These are phyloP conservation scores for Batillaria attramentaria DNA, from an alignment of 1,140 invertebrate species.

Conservation along the genomic window DNA sequence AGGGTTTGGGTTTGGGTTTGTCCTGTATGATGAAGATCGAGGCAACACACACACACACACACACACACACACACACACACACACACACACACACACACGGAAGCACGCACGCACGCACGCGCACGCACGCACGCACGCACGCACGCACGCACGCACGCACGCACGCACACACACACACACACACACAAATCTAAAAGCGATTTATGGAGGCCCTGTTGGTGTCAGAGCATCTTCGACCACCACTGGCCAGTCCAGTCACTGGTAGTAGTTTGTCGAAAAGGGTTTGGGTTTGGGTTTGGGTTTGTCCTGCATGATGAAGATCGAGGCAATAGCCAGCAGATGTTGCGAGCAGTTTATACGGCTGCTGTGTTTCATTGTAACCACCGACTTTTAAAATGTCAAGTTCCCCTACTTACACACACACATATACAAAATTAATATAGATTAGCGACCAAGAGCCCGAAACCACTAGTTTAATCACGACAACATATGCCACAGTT, in stretches of 20 bases:
- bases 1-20: not conserved
- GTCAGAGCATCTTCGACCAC: not conserved
- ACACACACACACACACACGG: not conserved
- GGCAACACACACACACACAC: not conserved
- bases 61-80: not conserved
- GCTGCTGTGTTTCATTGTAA: too few species aligned
- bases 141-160: not conserved
- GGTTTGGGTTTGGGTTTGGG: not conserved
- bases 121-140: not conserved
- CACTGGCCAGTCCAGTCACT: not conserved
- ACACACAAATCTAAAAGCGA: not conserved
- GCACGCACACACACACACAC: not conserved
- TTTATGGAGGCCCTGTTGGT: not conserved
- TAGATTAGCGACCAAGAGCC: too few species aligned
- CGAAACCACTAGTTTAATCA: too few species aligned
- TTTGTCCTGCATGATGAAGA: not conserved
- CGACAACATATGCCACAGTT: too few species aligned
- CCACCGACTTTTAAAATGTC: too few species aligned
- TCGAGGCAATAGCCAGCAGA: not conserved
- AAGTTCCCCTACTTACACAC: too few species aligned
- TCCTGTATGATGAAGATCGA: not conserved
- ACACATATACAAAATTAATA: too few species aligned
- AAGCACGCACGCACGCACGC: not conserved
- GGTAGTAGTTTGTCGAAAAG: not conserved
- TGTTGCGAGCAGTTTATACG: too few species aligned